Evolutionary conservation across 2,797 vertebrate genomes (phyloP), one percentile per base, ranked within the genome.

Genomic region (Danio aesculapii): DNA sequence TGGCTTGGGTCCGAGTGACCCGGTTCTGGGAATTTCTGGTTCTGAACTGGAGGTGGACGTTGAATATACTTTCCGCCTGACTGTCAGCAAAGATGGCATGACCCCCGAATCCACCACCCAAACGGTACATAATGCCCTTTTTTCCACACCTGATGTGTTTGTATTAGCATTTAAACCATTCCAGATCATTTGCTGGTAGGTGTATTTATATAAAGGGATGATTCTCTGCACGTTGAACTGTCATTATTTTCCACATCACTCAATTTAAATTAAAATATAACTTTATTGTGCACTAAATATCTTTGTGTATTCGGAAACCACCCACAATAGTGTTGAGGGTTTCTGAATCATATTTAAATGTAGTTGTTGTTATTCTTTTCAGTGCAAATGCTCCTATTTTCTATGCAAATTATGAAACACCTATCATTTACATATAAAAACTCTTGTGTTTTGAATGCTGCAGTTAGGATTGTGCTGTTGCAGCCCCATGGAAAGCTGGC

Each of bases 11-110:
- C 88, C 86, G 70, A 95, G 90, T 0, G 95, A 92, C 30, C 96
- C 96, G 0, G 87, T 95, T 72, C 92, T 97, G 81, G 95, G 94
- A 50, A 95, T 99, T 83, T 94, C 96, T 11, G 94, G 94, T 76
- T 93, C 94, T 0, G 94, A 94, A 4, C 92, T 99, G 83, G 94
- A 95, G 74, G 95, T 95, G 0, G 95, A 94, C 1, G 93, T 97
- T 9, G 94, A 96, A 41, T 99, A 99, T 84, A 98, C 96, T 0
- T 99, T 99, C 87, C 95, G 92, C 81, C 92, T 99, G 86, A 96
- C 96, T 0, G 81, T 99, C 92, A 94, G 92, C 91, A 99, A 99
- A 92, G 92, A 93, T 0, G 94, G 95, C 46, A 94, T 98, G 93
- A 89, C 91, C 41, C 94, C 96, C 0, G 97, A 98, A 88, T 96